Evolutionary conservation across 2,113 vertebrate genomes (phyloP), one percentile per base, ranked within the genome.

Genomic region (Carassius auratus): DNA sequence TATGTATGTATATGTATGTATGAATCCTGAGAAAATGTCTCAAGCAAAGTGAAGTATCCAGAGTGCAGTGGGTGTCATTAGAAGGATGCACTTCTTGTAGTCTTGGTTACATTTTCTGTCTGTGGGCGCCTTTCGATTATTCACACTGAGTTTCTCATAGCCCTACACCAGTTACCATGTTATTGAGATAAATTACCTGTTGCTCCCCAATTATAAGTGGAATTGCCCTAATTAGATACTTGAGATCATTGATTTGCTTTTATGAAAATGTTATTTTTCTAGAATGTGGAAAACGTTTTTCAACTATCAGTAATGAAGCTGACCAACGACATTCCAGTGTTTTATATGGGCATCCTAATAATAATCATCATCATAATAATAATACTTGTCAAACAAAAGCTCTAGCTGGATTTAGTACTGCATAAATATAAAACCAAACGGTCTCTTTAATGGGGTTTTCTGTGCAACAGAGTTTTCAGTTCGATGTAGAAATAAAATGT

Each of bases 121-220:
- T 80, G 21, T 38, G n/a, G 62, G 13, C 33, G 15, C 62, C 13
- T 42, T n/a, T 23, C 5, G 5, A 78, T 69, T 68, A 85, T 15
- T 50, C 62, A 85, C 48, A 8, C 26, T 55, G n/a, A 33, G 45
- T n/a, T 71, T 55, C 33, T 57, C 30, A 33, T 17, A 55, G 19
- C 36, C 33, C 36, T 81, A 55, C 74, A 55, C 78, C 33, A 10
- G 2, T 26, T 73, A n/a, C 21, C 17, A 38, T 71, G 17, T 19
- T 38, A 76, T 59, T 85, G 61, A 81, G 71, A 85, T 82, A 61
- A 61, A 87, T 81, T 13, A 81, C 23, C 15, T 19, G 30, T 84
- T 76, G 30, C 52, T 33, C 52, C 38, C 14, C 19, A 80, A 66
- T 79, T 50, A 55, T 79, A 74, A 57, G 12, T 62, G 3, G 6